Conservation (phyloP, 1,140 invertebrate genomes). For the Dendroctonus ponderosae region DNA sequence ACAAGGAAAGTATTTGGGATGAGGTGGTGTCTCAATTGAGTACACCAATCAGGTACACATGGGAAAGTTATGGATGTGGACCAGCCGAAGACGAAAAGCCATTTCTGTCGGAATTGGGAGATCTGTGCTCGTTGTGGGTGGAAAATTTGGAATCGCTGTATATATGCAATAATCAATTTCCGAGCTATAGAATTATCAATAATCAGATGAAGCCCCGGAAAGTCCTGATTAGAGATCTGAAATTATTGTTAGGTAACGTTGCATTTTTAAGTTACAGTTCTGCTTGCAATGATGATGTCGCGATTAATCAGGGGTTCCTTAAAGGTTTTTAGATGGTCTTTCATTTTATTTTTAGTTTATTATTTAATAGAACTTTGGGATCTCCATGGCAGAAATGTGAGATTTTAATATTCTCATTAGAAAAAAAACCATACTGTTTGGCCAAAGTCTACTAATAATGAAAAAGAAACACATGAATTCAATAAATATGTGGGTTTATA, state of each 20-base stretch:
- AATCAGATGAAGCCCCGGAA: slow-evolving; percentile 34
- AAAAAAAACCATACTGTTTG: no score
- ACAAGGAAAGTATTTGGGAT: slow-evolving; percentile 45
- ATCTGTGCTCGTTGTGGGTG: slow-evolving; percentile 40
- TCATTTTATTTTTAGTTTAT: no score
- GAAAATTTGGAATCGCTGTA: slow-evolving; percentile 43
- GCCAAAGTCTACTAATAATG: no score
- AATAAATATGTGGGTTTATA: no score
- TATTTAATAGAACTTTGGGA: no score
- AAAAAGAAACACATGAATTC: no score
- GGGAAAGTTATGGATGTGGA: slow-evolving; percentile 44
- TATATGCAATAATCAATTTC: slow-evolving; percentile 24
- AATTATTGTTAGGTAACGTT: slow-evolving; percentile 44
- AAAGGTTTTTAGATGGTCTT: no score
- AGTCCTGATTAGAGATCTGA: slow-evolving; percentile 41
- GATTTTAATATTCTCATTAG: no score
- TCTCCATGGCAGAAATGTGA: no score
- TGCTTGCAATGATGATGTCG: not conserved
- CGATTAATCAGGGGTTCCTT: not conserved
- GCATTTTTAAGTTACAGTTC: not conserved
- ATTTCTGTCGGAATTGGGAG: slow-evolving; percentile 43
- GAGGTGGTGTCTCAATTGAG: slow-evolving; percentile 30
- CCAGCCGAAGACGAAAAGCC: slow-evolving; percentile 41
- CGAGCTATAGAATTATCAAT: slow-evolving; percentile 28
- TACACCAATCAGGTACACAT: slow-evolving; percentile 39